Conservation (phyloP, 2,797 vertebrate species). For the Linurgus olivaceus region DNA sequence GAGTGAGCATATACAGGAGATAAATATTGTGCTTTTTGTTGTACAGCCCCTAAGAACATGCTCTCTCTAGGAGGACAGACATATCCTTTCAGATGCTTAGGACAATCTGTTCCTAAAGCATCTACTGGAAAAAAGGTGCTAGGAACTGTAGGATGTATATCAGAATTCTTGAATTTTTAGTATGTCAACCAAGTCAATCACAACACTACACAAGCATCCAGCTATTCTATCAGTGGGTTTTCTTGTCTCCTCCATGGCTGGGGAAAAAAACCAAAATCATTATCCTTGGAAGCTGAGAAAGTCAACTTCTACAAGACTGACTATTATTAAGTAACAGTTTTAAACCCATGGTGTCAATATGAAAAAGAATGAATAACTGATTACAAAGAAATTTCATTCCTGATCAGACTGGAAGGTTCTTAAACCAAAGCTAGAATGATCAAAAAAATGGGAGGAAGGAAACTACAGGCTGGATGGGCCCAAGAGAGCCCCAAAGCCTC, state of each 20-base stretch:
- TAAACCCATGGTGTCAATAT: neutral
- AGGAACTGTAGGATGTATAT: neutral
- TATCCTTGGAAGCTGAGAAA: neutral
- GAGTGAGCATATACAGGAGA: neutral
- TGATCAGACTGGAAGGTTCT: neutral
- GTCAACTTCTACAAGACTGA: neutral
- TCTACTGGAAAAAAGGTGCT: neutral
- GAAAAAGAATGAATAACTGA: neutral
- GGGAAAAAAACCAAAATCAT: rapidly evolving
- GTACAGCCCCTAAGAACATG: neutral
- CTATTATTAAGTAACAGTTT: neutral
- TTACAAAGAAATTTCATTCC: neutral
- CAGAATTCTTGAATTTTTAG: neutral
- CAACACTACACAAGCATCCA: neutral
- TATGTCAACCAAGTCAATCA: neutral
- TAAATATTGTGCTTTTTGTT: neutral
- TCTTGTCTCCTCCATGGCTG: neutral
- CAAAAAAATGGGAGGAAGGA: neutral
- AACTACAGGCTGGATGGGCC: neutral
- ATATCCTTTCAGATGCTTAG: neutral
- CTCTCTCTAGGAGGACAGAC: neutral
- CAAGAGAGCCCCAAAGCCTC: neutral
- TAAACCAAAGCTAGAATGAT: neutral
- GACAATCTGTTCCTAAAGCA: neutral
- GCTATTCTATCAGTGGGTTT: neutral